A percentile compares a stretch with the other conserved stretches of the same genome.
Conservation (phyloP, 1,140 invertebrate species). For the Drosophila ambigua region DNA sequence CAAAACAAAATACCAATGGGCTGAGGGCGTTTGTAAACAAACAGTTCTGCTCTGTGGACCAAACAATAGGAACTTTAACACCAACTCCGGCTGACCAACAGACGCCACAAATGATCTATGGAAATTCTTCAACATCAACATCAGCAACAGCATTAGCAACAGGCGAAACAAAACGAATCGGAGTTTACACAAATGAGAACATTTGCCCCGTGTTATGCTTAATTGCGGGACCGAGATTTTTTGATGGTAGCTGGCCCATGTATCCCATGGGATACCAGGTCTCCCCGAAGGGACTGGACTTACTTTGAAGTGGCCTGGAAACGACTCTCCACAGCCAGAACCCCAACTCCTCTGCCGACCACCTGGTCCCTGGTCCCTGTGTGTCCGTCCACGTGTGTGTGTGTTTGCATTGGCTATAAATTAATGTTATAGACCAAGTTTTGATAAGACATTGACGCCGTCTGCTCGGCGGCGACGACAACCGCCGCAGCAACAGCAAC, state of each 20-base stretch:
- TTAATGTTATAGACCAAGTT: constrained; percentile 79
- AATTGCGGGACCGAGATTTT: constrained; percentile 62
- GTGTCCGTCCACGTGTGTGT: constrained; percentile 5
- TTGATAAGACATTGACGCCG: constrained; percentile 80
- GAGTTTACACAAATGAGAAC: constrained; percentile 65
- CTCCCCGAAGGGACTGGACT: constrained; percentile 18
- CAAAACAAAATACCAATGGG: constrained; percentile 29
- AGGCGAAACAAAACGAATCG: constrained; percentile 33
- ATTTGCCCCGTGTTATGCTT: constrained; percentile 52
- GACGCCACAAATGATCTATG: constrained; percentile 74
- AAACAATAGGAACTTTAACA: constrained; percentile 49
- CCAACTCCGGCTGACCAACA: constrained; percentile 52
- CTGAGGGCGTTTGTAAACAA: constrained; percentile 38
- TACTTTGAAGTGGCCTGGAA: constrained; percentile 53
- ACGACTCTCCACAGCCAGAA: neutral
- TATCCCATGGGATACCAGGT: constrained; percentile 10
- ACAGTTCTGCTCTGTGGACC: constrained; percentile 23
- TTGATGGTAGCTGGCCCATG: constrained; percentile 38
- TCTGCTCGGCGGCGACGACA: constrained; percentile 43
- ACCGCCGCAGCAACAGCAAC: constrained; percentile 12
- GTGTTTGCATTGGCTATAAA: constrained; percentile 66
- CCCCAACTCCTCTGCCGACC: constrained; percentile 5
- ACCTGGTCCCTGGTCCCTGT: constrained; percentile 7
- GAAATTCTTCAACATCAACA: constrained; percentile 51
- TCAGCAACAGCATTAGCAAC: too few species aligned